Percentiles rank a stretch among this genome's conserved stretches.
phyloP scores from a whole-genome alignment of 2,888 invertebrate species.

The Andrena flavipes region DNA sequence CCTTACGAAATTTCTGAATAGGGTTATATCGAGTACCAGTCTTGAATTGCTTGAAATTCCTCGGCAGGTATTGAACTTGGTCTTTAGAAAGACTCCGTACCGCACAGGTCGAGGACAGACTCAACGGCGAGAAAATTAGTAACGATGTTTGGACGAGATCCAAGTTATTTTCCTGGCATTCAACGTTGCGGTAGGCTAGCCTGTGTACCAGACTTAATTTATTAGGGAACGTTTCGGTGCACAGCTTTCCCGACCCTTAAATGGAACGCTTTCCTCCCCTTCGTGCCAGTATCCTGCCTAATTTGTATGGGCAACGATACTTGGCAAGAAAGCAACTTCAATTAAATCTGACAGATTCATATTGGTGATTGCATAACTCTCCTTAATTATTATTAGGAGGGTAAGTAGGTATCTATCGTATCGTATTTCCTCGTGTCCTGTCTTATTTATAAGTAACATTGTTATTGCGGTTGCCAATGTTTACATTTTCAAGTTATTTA shows the following conservation, averaged over 20 bases:
- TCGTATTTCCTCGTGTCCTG: background rate
- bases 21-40: background rate
- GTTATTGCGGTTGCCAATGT: too few relatives aligned
- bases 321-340: background rate
- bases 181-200: slow-evolving; percentile 57
- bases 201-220: slow-evolving; percentile 40
- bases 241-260: slow-evolving; percentile 36
- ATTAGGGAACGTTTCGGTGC: slow-evolving; percentile 27
- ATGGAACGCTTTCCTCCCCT: slow-evolving; percentile 7
- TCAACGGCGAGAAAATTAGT: slow-evolving; percentile 54
- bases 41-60: slow-evolving; percentile 1
- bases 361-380: background rate
- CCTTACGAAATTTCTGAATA: background rate
- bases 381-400: background rate
- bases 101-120: slow-evolving; percentile 20
- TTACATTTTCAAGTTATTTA: too few relatives aligned
- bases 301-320: background rate
- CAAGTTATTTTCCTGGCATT: slow-evolving; percentile 61
- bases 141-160: slow-evolving; percentile 55
- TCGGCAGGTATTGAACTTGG: slow-evolving; percentile 18
- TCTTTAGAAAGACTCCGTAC: slow-evolving; percentile 3
- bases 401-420: too few relatives aligned
- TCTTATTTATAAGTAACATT: background rate
- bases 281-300: background rate
- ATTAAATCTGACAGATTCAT: slow-evolving; percentile 15